Evolutionary conservation across 2,888 invertebrate species (phyloP).

Genomic region (Sesia apiformis): DNA sequence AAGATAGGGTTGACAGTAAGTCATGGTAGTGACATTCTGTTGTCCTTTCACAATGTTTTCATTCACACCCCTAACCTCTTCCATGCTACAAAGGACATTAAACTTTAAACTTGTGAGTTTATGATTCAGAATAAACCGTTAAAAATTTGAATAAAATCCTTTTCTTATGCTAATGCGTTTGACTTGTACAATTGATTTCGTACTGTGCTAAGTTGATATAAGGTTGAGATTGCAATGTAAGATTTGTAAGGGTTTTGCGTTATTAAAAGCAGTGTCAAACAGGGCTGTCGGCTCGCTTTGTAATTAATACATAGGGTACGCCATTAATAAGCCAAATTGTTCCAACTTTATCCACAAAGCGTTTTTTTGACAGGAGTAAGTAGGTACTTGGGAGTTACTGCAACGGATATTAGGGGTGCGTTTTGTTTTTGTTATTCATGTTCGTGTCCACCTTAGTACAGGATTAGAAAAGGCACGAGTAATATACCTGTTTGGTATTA

Average conservation of each 20-base stretch:
- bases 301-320: slow-evolving; percentile 65
- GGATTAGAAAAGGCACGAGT: no score
- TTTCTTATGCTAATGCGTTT: slow-evolving; percentile 50
- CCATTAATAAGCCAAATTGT: slow-evolving; percentile 63
- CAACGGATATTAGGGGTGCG: neutral
- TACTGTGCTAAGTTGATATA: slow-evolving; percentile 15
- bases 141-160: slow-evolving; percentile 10
- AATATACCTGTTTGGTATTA: no score
- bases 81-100: slow-evolving; percentile 10
- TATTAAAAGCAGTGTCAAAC: slow-evolving; percentile 50
- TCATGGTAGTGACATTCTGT: slow-evolving; percentile 51
- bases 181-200: slow-evolving; percentile 16
- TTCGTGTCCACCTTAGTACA: no score
- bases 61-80: slow-evolving; percentile 64
- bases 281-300: slow-evolving; percentile 56
- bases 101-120: slow-evolving; percentile 10
- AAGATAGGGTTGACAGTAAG: slow-evolving; percentile 68
- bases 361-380: slow-evolving; percentile 5
- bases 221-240: slow-evolving; percentile 15
- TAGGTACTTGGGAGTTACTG: neutral
- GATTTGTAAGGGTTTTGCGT: slow-evolving; percentile 47
- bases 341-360: slow-evolving; percentile 39
- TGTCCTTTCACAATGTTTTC: slow-evolving; percentile 60
- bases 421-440: neutral
- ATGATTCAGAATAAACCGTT: slow-evolving; percentile 17